Evolutionary conservation across 2,797 vertebrate genomes (phyloP).

Genomic region (Stomatorhinus walkeri): DNA sequence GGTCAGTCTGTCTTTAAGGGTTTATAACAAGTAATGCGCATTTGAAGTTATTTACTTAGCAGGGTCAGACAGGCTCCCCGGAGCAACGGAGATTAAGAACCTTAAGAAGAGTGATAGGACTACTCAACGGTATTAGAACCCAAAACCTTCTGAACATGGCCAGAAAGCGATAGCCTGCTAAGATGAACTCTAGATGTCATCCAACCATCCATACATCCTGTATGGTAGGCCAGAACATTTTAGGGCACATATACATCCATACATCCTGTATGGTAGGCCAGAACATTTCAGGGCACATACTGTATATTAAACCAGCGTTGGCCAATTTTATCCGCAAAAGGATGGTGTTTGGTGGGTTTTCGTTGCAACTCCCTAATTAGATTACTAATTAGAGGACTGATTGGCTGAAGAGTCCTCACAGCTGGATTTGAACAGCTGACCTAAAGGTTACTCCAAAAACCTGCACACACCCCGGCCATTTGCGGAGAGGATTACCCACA

Average conservation of each 20-base stretch:
- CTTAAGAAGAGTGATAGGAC: background rate
- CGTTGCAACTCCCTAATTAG: too few species aligned
- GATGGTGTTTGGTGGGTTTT: too few species aligned
- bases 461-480: too few species aligned
- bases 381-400: too few species aligned
- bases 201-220: background rate
- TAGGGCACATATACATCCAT: background rate
- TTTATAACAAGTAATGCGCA: background rate
- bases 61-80: too few species aligned
- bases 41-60: background rate
- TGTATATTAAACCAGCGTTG: background rate
- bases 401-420: too few species aligned
- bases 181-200: background rate
- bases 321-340: too few species aligned
- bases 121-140: background rate
- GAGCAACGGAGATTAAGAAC: too few species aligned
- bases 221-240: background rate
- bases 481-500: too few species aligned
- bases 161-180: background rate
- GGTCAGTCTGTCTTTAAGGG: too few species aligned
- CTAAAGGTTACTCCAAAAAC: too few species aligned
- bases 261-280: background rate
- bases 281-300: background rate
- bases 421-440: too few species aligned
- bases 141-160: background rate